Percentiles rank a stretch among this genome's conserved stretches.
Evolutionary conservation across 2,797 vertebrate genomes (phyloP).

Genomic region (Hylomyscus alleni): DNA sequence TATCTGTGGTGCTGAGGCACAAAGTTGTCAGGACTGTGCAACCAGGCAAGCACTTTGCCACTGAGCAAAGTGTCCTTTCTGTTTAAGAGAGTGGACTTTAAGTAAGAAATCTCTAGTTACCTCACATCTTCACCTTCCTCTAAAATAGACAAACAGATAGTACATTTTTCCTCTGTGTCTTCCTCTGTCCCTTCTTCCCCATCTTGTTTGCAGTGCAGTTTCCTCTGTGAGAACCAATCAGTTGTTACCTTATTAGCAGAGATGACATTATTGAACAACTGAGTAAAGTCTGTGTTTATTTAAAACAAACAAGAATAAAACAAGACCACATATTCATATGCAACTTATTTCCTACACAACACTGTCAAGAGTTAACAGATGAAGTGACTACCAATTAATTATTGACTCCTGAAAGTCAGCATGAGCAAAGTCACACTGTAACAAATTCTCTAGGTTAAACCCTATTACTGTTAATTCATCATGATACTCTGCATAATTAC

Average conservation of each 20-base stretch:
- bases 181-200: conserved; percentile 98
- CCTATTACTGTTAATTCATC: conserved; percentile 49
- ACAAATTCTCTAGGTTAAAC: conserved; percentile 38
- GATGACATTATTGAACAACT: conserved; percentile 93
- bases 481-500: conserved; percentile 27
- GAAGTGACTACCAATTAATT: conserved; percentile 34
- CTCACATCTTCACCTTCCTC: conserved; percentile 99
- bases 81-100: conserved; percentile 37
- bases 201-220: conserved; percentile 98
- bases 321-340: conserved; percentile 75
- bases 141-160: conserved; percentile 99
- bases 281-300: conserved; percentile 88
- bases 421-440: conserved; percentile 59
- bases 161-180: conserved; percentile 99
- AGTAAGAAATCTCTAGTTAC: conserved; percentile 86
- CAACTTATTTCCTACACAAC: conserved; percentile 65
- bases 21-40: not conserved
- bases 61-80: not conserved
- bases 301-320: conserved; percentile 80
- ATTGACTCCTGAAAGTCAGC: conserved; percentile 2
- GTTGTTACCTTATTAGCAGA: conserved; percentile 94
- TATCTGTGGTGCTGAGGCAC: not conserved
- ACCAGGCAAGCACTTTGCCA: not conserved
- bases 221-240: conserved; percentile 98
- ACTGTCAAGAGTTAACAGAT: conserved; percentile 39